phyloP scores from a whole-genome alignment of 2,113 vertebrate species.

The Rhadina sibilatrix region DNA sequence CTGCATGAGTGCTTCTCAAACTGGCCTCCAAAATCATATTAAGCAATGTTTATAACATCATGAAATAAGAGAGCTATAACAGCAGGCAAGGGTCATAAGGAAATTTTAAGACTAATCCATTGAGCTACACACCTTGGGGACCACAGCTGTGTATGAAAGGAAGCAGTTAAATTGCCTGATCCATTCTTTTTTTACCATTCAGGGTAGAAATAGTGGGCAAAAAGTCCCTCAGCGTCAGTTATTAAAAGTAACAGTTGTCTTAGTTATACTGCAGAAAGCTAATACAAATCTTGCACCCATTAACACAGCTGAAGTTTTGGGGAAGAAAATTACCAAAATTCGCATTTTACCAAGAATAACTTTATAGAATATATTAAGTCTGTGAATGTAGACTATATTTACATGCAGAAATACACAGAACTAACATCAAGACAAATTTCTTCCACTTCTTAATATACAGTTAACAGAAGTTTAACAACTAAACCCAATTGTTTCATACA shows the following conservation, averaged over 20 bases:
- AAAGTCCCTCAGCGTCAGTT: not conserved
- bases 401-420: slow-evolving; percentile 16
- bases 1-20: not conserved
- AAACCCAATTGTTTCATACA: not conserved
- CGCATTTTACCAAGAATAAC: not conserved
- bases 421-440: not conserved
- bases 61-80: not conserved
- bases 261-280: not conserved
- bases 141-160: not conserved
- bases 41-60: not conserved
- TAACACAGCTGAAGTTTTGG: not conserved
- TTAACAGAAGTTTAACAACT: not conserved
- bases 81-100: not conserved
- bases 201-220: not conserved
- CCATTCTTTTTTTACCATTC: not conserved
- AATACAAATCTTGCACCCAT: not conserved
- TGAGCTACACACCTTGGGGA: not conserved
- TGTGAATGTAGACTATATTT: slow-evolving; percentile 13
- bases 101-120: not conserved
- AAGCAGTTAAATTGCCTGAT: not conserved
- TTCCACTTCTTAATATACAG: not conserved
- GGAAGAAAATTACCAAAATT: not conserved
- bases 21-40: not conserved
- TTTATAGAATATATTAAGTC: not conserved
- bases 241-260: not conserved